Evolutionary conservation across 2,113 vertebrate species (phyloP), one percentile per base, ranked within the genome.

Genomic region (Dunckerocampus dactyliophorus): DNA sequence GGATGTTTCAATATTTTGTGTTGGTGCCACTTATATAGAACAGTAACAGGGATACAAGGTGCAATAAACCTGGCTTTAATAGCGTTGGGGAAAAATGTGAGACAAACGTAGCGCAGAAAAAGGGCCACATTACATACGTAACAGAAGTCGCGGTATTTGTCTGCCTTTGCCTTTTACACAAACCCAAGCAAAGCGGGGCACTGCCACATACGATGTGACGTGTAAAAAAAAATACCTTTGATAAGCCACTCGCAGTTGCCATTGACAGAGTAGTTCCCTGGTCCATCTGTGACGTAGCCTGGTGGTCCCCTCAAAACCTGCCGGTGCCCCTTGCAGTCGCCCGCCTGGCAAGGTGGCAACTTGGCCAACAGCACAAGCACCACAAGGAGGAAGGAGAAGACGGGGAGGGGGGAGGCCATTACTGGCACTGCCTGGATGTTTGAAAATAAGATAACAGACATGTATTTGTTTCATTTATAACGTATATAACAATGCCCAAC

Each of bases 161-260:
- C 24, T 28, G 24, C 24, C 24, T 28, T n/a, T n/a, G n/a, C n/a
- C n/a, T n/a, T n/a, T n/a, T n/a, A n/a, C n/a, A n/a, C n/a, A n/a
- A n/a, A n/a, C n/a, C n/a, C n/a, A 28, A 28, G 24, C 24, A 28
- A 28, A 28, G 24, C 5, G 24, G 24, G 24, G 24, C 5, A 28
- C 24, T 28, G 24, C 24, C 24, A 5, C 5, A 28, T 28, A n/a
- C n/a, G n/a, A n/a, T n/a, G n/a, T n/a, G n/a, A n/a, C 24, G 24
- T n/a, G n/a, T n/a, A 42, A n/a, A 39, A 21, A 6, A 10, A 51
- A 11, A 47, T 85, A 95, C 95, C 95, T 89, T 92, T 93, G 51
- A 96, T 94, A n/a, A 96, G 90, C 95, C 95, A 96, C 73, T 96
- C 95, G 77, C 95, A 96, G 89, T 95, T 94, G 57, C 95, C 94